Percentiles rank a stretch among this genome's conserved stretches.
Conservation (phyloP, 2,113 vertebrate genomes). For the Noturus placidus region DNA sequence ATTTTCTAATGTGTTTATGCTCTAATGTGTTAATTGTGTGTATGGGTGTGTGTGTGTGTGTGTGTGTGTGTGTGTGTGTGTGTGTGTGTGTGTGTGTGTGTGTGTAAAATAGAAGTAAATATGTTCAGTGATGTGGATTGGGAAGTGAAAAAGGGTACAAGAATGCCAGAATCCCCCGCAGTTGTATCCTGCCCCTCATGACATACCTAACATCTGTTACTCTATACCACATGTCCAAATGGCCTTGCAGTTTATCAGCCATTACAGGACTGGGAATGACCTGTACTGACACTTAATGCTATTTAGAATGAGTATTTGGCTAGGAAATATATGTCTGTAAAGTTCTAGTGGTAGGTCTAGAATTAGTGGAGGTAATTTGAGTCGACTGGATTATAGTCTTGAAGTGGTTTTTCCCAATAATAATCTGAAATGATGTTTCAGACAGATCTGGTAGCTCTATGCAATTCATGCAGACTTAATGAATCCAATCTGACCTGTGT, state of each 20-base stretch:
- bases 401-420: not conserved
- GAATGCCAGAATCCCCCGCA: slow-evolving; percentile 24
- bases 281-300: not conserved
- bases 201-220: slow-evolving; percentile 43
- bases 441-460: not conserved
- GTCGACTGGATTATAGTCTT: not conserved
- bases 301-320: not conserved
- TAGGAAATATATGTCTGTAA: not conserved
- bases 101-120: not conserved
- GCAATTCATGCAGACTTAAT: not conserved
- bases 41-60: slow-evolving; percentile 16
- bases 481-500: not conserved
- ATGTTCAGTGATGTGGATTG: slow-evolving; percentile 28
- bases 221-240: not conserved
- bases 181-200: not conserved
- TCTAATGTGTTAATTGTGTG: slow-evolving; percentile 20
- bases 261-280: not conserved
- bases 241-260: slow-evolving; percentile 4
- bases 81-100: slow-evolving; percentile 22
- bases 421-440: slow-evolving; percentile 1
- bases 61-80: slow-evolving; percentile 15
- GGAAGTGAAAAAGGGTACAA: slow-evolving; percentile 31
- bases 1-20: slow-evolving; percentile 7
- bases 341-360: not conserved
- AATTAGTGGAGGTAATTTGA: not conserved